Conservation (phyloP, 1,140 invertebrate genomes). For the Hyles vespertilio region DNA sequence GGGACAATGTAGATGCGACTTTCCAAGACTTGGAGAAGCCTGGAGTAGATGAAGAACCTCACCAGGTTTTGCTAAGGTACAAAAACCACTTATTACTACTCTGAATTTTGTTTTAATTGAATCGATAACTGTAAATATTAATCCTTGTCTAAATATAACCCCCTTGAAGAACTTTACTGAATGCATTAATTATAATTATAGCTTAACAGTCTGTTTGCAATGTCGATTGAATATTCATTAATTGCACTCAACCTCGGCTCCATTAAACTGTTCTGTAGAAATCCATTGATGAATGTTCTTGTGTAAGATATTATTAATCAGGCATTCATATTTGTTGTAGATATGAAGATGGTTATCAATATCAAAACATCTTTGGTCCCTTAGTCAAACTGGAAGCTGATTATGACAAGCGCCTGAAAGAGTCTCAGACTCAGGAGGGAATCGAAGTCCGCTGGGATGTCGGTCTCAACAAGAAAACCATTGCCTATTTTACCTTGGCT, state of each 20-base stretch:
- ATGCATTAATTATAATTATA: conserved; percentile 7
- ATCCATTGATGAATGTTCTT: too few relatives aligned
- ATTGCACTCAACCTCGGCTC: too few relatives aligned
- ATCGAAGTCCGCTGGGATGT: conserved; percentile 99
- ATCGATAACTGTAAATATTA: neutral
- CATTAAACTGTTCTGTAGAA: too few relatives aligned
- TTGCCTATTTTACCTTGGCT: conserved; percentile 97
- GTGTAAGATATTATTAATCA: neutral
- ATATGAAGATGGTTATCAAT: conserved; percentile 99
- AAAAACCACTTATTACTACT: conserved; percentile 1
- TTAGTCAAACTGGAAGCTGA: conserved; percentile 98
- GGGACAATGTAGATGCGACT: conserved; percentile 97
- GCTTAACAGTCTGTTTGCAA: neutral
- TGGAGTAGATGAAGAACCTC: conserved; percentile 97
- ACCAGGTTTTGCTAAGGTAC: conserved; percentile 91
- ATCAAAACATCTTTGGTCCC: conserved; percentile 98
- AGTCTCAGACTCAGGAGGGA: conserved; percentile 98
- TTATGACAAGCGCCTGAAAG: conserved; percentile 98
- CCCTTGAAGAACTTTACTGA: neutral
- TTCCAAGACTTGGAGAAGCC: conserved; percentile 99
- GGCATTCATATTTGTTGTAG: conserved; percentile 34
- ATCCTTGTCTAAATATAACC: neutral
- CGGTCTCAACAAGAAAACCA: conserved; percentile 98
- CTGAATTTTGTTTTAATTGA: neutral
- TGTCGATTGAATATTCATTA: too few relatives aligned